Percentiles rank a stretch among this genome's conserved stretches.
These are phyloP conservation scores for Microctonus hyperodae DNA, from an alignment of 2,888 invertebrate genomes.

Conservation along the genomic window DNA sequence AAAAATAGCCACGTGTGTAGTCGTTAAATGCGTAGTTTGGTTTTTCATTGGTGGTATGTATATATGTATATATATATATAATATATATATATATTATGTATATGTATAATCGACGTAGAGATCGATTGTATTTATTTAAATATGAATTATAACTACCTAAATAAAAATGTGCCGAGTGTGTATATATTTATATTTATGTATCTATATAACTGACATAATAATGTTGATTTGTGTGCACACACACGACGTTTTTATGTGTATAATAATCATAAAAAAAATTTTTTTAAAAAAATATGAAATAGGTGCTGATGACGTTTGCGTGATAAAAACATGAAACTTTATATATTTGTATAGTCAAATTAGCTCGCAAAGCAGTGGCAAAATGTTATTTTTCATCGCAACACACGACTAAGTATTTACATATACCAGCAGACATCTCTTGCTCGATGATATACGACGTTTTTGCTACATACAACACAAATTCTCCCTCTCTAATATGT, in stretches of 20 bases:
- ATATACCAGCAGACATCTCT: constrained; percentile 3
- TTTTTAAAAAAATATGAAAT: constrained; percentile 9
- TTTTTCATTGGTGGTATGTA: background rate
- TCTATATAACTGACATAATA: background rate
- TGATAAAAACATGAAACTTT: constrained; percentile 18
- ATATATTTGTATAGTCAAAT: constrained; percentile 28
- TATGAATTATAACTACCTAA: constrained; percentile 12
- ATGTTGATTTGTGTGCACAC: background rate
- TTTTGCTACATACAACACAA: background rate
- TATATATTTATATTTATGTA: background rate
- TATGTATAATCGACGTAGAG: background rate
- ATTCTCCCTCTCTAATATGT: background rate
- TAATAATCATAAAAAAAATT: background rate
- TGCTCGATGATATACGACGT: constrained; percentile 25
- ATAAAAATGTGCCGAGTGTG: background rate
- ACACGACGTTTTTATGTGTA: background rate
- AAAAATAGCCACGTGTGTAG: constrained; percentile 6
- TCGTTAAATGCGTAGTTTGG: background rate
- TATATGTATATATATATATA: no score
- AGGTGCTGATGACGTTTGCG: constrained; percentile 19
- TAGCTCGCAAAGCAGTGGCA: constrained; percentile 14
- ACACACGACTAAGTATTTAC: background rate
- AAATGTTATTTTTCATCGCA: constrained; percentile 22
- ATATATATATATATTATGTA: no score
- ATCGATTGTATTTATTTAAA: constrained; percentile 5